Conservation (phyloP, 2,797 vertebrate genomes). For the Myotis findleyi region DNA sequence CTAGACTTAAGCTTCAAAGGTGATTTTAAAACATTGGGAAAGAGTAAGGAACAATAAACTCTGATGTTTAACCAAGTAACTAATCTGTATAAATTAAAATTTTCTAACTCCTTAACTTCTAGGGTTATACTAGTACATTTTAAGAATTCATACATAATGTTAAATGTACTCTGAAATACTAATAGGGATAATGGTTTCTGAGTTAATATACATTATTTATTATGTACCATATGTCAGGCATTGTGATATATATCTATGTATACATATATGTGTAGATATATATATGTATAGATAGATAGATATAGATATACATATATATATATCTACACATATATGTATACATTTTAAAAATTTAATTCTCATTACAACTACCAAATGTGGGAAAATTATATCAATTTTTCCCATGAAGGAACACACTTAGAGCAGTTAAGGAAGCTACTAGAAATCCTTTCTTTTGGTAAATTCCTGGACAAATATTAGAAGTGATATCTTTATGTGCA, state of each 20-base stretch:
- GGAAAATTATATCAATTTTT: slow-evolving; percentile 3
- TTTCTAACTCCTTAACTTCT: neutral
- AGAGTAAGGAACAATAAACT: neutral
- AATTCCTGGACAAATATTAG: neutral
- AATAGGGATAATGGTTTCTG: neutral
- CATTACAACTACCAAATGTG: neutral
- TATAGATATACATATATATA: neutral
- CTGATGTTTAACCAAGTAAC: neutral
- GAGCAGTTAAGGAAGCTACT: neutral
- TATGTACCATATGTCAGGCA: neutral
- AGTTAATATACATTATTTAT: neutral
- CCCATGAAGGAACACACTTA: neutral
- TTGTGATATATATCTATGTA: neutral
- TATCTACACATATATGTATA: neutral
- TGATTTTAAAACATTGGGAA: neutral
- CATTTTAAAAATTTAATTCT: neutral
- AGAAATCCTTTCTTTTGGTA: neutral
- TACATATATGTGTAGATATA: neutral
- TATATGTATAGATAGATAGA: neutral
- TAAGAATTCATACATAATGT: neutral
- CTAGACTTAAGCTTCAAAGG: neutral
- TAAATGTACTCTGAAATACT: neutral
- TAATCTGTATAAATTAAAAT: neutral
- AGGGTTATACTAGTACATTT: neutral
- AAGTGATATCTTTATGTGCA: neutral